These are phyloP conservation scores for Zaprionus capensis DNA, from an alignment of 1,140 invertebrate species.

Conservation along the genomic window DNA sequence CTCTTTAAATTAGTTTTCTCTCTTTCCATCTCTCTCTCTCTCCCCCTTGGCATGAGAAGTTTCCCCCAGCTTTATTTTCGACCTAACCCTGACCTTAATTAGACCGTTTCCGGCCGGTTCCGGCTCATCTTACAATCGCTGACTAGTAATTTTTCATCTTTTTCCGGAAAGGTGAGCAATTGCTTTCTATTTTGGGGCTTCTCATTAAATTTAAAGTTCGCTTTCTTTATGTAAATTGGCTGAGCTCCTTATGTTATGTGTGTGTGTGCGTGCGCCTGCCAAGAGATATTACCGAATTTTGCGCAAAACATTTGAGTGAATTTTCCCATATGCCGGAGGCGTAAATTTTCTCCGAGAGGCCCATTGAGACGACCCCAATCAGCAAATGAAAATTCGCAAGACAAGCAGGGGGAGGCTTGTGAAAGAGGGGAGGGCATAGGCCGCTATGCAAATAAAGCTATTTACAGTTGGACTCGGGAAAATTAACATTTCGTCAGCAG, in stretches of 20 bases:
- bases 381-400: constrained; percentile 40
- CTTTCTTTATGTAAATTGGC: constrained; percentile 27
- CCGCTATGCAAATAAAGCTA: constrained; percentile 51
- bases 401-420: not conserved
- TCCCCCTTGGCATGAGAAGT: not conserved
- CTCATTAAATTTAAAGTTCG: constrained; percentile 17
- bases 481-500: constrained; percentile 53
- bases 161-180: not conserved
- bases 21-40: too few species aligned
- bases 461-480: constrained; percentile 39
- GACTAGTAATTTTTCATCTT: not conserved
- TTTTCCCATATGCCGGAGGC: constrained; percentile 39
- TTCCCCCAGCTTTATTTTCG: not conserved
- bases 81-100: not conserved
- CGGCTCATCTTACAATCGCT: not conserved
- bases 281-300: constrained; percentile 22
- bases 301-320: constrained; percentile 27
- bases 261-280: not conserved
- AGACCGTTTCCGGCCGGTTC: not conserved
- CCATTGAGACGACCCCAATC: constrained; percentile 31
- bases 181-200: not conserved
- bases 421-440: not conserved
- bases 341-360: constrained; percentile 2
- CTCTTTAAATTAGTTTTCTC: not conserved
- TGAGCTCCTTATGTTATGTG: not conserved